These are phyloP conservation scores for Enteromius mattozi DNA, from an alignment of 2,797 vertebrate species.

Conservation along the genomic window DNA sequence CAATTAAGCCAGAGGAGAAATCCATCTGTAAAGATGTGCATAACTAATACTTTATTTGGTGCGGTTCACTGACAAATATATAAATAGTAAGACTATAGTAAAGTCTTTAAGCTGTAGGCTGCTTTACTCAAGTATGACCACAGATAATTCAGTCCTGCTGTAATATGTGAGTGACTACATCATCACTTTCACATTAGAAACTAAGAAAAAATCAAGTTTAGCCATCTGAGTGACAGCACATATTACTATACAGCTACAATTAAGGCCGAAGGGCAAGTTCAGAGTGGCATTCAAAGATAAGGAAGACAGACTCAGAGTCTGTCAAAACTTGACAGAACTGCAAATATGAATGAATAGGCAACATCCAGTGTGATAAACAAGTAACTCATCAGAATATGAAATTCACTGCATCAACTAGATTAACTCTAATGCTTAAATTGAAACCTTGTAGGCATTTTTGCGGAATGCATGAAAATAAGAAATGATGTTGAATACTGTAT, in stretches of 20 bases:
- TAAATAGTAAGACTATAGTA: neutral
- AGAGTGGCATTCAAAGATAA: neutral
- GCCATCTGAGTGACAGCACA: neutral
- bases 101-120: neutral
- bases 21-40: neutral
- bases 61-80: neutral
- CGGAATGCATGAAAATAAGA: neutral
- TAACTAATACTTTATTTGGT: neutral
- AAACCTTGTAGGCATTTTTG: slow-evolving; percentile 14
- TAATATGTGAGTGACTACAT: neutral
- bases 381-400: slow-evolving; percentile 22
- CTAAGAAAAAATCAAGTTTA: neutral
- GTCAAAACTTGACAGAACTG: slow-evolving; percentile 28
- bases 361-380: slow-evolving; percentile 37
- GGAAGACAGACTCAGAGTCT: neutral
- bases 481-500: neutral
- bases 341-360: slow-evolving; percentile 35
- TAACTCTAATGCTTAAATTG: slow-evolving; percentile 12
- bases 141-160: neutral
- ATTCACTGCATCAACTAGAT: slow-evolving; percentile 24
- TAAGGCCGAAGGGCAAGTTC: slow-evolving; percentile 20
- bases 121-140: neutral
- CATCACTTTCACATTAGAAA: slow-evolving; percentile 1
- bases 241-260: neutral
- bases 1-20: neutral